Conservation (phyloP, 2,113 vertebrate genomes). For the Puffinus mauretanicus region DNA sequence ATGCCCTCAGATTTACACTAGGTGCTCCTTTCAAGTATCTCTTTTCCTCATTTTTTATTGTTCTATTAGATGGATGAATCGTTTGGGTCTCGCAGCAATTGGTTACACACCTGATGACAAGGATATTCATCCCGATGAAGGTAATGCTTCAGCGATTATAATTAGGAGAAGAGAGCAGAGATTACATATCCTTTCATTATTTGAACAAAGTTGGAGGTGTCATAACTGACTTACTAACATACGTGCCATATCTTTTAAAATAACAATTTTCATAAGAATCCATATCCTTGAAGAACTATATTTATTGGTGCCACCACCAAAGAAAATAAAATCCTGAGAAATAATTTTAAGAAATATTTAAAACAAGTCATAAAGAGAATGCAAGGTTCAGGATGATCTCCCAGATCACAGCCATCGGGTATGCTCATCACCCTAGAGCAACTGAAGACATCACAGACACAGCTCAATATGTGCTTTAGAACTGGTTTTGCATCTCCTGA, state of each 20-base stretch:
- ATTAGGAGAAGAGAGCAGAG: neutral
- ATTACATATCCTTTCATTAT: neutral
- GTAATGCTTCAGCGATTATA: conserved; percentile 66
- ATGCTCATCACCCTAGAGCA: neutral
- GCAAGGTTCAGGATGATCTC: neutral
- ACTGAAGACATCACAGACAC: neutral
- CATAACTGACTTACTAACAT: neutral
- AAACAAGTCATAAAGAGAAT: neutral
- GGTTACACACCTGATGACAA: conserved; percentile 93
- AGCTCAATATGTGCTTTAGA: neutral
- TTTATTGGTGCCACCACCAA: neutral
- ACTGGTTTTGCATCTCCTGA: neutral
- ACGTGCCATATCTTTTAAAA: neutral
- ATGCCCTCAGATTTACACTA: neutral
- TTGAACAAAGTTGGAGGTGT: neutral
- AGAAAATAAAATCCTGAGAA: neutral
- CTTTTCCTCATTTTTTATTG: neutral
- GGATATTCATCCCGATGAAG: conserved; percentile 88
- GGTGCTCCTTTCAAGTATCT: neutral
- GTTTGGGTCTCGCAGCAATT: conserved; percentile 88
- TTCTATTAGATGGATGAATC: conserved; percentile 88
- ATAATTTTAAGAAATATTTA: neutral
- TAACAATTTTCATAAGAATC: neutral
- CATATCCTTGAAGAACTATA: neutral
- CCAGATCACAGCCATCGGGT: neutral